A percentile compares a stretch with the other conserved stretches of the same genome.
phyloP scores from a whole-genome alignment of 2,113 vertebrate species.

The Crocuta crocuta region DNA sequence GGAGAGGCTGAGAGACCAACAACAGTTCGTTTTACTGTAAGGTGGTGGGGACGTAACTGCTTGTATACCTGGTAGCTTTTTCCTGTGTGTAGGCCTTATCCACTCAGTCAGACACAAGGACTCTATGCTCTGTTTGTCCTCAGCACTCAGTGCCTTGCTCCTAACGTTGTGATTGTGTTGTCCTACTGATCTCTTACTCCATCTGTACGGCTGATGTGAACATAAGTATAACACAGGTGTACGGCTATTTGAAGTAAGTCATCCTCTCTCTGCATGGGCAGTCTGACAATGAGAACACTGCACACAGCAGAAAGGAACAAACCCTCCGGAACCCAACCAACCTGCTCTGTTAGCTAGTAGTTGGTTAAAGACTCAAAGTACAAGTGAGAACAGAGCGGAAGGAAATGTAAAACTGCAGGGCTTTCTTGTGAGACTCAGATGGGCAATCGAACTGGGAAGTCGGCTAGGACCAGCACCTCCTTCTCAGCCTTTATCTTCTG shows the following conservation, averaged over 20 bases:
- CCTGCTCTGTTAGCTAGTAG: neutral
- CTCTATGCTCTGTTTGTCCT: neutral
- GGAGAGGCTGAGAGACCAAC: neutral
- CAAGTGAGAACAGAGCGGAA: neutral
- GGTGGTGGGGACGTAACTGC: neutral
- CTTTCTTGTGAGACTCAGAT: neutral
- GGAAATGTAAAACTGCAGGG: neutral
- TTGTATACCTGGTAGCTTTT: neutral
- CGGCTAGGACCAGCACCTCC: neutral
- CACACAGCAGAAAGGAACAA: conserved; percentile 7
- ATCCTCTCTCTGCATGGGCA: conserved; percentile 5
- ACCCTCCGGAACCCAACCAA: neutral
- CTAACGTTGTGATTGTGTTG: neutral
- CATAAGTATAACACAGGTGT: neutral
- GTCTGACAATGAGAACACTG: neutral
- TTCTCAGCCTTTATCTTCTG: neutral
- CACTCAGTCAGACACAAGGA: neutral
- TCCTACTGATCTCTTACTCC: neutral
- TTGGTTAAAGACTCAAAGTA: neutral
- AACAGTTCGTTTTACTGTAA: neutral
- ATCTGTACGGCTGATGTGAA: neutral
- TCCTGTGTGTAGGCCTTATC: neutral
- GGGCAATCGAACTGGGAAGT: conserved; percentile 17
- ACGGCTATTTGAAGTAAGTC: neutral
- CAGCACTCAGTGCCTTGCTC: neutral